Conservation (phyloP, 2,113 vertebrate genomes). For the Murina feae region DNA sequence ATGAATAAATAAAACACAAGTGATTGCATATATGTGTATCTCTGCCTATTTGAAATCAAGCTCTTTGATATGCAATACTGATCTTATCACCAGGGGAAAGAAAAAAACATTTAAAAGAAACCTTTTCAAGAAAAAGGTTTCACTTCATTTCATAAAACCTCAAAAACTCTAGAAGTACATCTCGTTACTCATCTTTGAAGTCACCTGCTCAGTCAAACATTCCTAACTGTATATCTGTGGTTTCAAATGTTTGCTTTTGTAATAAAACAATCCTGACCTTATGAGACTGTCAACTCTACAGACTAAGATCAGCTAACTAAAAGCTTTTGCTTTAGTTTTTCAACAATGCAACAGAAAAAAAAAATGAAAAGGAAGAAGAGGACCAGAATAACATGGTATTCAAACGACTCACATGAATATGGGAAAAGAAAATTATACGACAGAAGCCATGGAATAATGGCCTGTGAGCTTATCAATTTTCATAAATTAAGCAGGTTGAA, state of each 20-base stretch:
- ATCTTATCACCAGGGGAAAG: constrained; percentile 53
- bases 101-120: constrained; percentile 42
- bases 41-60: constrained; percentile 53
- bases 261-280: constrained; percentile 70
- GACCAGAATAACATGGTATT: constrained; percentile 33
- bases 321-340: constrained; percentile 66
- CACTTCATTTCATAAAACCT: constrained; percentile 66
- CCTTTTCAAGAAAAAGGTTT: not conserved
- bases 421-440: constrained; percentile 41
- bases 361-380: constrained; percentile 28
- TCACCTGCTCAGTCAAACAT: constrained; percentile 64
- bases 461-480: constrained; percentile 66
- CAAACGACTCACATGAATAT: constrained; percentile 33
- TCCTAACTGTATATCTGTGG: constrained; percentile 53
- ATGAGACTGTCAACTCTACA: constrained; percentile 43
- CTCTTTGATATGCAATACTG: constrained; percentile 67
- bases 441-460: constrained; percentile 4
- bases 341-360: constrained; percentile 46
- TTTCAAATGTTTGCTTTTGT: constrained; percentile 72
- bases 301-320: constrained; percentile 61
- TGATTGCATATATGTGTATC: not conserved
- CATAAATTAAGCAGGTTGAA: constrained; percentile 56
- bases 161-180: constrained; percentile 47
- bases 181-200: constrained; percentile 66
- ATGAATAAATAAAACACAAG: constrained; percentile 41